Evolutionary conservation across 2,113 vertebrate species (phyloP).

Genomic region (Gymnobelideus leadbeateri): DNA sequence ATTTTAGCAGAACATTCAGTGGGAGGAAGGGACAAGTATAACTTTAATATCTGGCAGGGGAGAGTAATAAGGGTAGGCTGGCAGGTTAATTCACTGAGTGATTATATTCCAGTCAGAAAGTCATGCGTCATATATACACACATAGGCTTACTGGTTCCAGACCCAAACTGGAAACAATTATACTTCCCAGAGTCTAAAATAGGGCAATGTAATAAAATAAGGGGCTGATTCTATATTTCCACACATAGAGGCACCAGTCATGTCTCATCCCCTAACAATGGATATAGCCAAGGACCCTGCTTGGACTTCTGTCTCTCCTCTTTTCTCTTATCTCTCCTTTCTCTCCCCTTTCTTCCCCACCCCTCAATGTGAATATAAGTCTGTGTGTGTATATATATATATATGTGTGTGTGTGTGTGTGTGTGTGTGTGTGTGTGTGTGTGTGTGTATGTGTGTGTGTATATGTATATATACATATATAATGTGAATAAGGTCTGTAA

Average conservation of each 20-base stretch:
- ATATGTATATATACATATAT: no score
- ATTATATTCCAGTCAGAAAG: neutral
- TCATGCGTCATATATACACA: neutral
- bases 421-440: no score
- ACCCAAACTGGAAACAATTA: neutral
- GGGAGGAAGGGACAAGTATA: neutral
- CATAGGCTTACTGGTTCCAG: neutral
- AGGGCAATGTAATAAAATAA: neutral
- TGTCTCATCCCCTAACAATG: neutral
- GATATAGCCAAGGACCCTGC: neutral
- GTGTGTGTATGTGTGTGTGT: no score
- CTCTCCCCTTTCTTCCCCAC: neutral
- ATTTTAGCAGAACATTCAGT: neutral
- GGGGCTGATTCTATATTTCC: neutral
- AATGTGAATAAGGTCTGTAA: neutral
- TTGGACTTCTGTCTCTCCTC: neutral
- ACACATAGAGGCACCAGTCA: neutral
- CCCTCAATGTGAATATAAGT: neutral
- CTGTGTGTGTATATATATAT: no score
- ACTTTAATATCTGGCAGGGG: neutral
- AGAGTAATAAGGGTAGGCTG: neutral
- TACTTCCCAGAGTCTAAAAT: neutral
- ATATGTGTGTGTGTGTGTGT: no score
- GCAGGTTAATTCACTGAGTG: neutral
- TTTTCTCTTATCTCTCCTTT: neutral